Conservation (phyloP, 2,797 vertebrate species). For the Sebastes matsubarae region DNA sequence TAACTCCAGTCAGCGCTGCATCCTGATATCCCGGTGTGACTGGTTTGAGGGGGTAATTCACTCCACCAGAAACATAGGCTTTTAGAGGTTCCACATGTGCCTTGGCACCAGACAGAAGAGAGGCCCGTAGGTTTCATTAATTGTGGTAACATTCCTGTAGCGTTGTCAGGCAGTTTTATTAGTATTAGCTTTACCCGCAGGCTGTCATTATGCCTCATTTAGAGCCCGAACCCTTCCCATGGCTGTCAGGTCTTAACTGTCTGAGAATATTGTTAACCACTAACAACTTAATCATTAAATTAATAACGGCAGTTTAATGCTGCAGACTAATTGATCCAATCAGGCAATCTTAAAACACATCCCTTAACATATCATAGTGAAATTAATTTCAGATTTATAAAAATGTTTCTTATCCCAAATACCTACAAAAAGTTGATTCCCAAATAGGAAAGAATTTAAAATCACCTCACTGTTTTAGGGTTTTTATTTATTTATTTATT, state of each 20-base stretch:
- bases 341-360: constrained; percentile 25
- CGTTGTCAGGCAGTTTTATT: constrained; percentile 78
- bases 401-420: background rate
- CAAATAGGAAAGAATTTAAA: background rate
- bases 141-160: constrained; percentile 78
- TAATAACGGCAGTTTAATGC: constrained; percentile 45
- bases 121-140: constrained; percentile 83
- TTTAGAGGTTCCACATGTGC: constrained; percentile 90
- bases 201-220: constrained; percentile 80
- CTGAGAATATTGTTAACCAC: constrained; percentile 56
- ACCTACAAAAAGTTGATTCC: background rate
- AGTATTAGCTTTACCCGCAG: constrained; percentile 73
- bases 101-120: constrained; percentile 83
- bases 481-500: background rate
- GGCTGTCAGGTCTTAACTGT: constrained; percentile 56
- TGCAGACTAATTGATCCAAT: constrained; percentile 46
- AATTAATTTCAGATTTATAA: background rate
- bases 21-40: constrained; percentile 72
- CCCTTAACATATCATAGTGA: background rate
- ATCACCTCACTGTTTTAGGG: background rate
- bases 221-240: constrained; percentile 63
- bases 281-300: constrained; percentile 56
- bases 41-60: constrained; percentile 75
- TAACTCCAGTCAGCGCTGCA: constrained; percentile 77
- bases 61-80: constrained; percentile 76